Percentiles rank a stretch among this genome's conserved stretches.
Evolutionary conservation across 1,140 invertebrate genomes (phyloP).

Genomic region (Halyomorpha halys): DNA sequence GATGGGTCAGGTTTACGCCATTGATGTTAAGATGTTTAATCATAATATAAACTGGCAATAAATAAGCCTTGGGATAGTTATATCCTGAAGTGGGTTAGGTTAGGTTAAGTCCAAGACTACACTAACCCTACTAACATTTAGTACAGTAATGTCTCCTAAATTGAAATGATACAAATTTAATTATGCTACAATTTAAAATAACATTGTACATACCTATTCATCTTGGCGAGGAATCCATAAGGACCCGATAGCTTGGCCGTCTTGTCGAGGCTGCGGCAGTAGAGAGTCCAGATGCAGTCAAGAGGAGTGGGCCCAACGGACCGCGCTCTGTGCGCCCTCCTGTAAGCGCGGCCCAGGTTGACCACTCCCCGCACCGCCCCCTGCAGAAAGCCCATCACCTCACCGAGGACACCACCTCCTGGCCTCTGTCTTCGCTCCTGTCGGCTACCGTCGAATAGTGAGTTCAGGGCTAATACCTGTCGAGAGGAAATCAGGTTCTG

Average conservation of each 20-base stretch:
- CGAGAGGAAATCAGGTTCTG: neutral
- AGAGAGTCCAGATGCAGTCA: conserved; percentile 50
- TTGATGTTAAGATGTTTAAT: too few species aligned
- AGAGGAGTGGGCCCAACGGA: conserved; percentile 33
- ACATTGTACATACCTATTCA: conserved; percentile 42
- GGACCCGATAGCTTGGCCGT: conserved; percentile 43
- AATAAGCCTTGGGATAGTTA: too few species aligned
- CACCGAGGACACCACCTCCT: conserved; percentile 36
- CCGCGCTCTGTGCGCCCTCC: conserved; percentile 25
- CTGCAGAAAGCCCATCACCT: conserved; percentile 43
- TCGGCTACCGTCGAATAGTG: conserved; percentile 35
- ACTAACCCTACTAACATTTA: too few species aligned
- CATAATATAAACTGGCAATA: too few species aligned
- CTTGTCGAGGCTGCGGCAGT: conserved; percentile 48
- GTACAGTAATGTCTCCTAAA: too few species aligned
- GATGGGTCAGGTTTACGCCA: too few species aligned
- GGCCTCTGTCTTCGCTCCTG: conserved; percentile 16
- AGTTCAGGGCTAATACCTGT: conserved; percentile 38
- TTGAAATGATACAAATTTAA: too few species aligned
- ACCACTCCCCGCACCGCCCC: conserved; percentile 45
- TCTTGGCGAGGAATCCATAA: conserved; percentile 47
- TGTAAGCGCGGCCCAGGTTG: conserved; percentile 46
- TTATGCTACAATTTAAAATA: too few species aligned
- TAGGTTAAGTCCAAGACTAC: too few species aligned
- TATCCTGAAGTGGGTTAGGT: too few species aligned